phyloP scores from a whole-genome alignment of 2,113 vertebrate species.

The Psittacus erithacus region DNA sequence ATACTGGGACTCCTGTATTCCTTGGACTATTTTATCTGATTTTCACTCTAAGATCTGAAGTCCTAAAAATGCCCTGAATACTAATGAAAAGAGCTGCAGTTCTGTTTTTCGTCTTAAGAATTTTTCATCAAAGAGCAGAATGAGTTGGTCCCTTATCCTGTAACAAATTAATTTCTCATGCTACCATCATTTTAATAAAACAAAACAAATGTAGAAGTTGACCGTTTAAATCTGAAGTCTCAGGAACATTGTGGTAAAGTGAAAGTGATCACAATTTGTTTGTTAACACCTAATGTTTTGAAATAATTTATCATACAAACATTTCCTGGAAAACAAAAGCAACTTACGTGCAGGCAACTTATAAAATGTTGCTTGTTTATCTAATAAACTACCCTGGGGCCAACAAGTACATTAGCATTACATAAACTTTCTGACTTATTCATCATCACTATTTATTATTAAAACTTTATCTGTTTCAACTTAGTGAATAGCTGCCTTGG shows the following conservation, averaged over 20 bases:
- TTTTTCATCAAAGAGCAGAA: constrained; percentile 29
- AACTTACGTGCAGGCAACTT: constrained; percentile 68
- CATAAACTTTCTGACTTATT: constrained; percentile 84
- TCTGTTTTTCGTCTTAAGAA: constrained; percentile 35
- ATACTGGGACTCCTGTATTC: background rate
- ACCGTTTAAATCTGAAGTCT: constrained; percentile 63
- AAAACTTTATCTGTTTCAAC: constrained; percentile 85
- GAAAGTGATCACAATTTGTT: constrained; percentile 69
- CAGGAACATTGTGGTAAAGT: constrained; percentile 61
- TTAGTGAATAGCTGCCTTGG: constrained; percentile 79
- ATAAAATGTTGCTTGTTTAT: constrained; percentile 81
- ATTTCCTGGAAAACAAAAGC: constrained; percentile 73
- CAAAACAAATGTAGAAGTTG: constrained; percentile 61
- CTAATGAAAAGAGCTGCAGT: constrained; percentile 17
- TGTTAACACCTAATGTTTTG: constrained; percentile 60
- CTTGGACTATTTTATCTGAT: background rate
- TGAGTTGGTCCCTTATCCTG: constrained; percentile 4
- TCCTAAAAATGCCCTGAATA: constrained; percentile 23
- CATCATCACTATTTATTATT: constrained; percentile 86
- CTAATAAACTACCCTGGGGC: constrained; percentile 79
- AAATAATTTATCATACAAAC: constrained; percentile 74
- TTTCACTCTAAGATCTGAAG: background rate
- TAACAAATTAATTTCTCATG: constrained; percentile 65
- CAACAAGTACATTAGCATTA: constrained; percentile 74
- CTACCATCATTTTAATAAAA: constrained; percentile 46